A percentile compares a stretch with the other conserved stretches of the same genome.
phyloP scores from a whole-genome alignment of 2,797 vertebrate genomes.

The Sebastes steindachneri region DNA sequence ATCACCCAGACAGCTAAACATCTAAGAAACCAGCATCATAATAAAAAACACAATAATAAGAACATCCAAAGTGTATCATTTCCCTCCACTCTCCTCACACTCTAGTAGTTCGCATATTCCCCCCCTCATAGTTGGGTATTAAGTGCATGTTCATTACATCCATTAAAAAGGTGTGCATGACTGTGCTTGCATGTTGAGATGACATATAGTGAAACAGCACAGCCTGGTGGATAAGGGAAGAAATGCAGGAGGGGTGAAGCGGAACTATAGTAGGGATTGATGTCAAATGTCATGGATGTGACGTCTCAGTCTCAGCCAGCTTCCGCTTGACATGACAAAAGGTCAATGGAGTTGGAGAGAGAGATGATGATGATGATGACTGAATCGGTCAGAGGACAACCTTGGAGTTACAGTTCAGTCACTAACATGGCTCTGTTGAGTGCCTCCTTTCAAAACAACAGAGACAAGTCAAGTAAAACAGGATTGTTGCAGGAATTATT shows the following conservation, averaged over 20 bases:
- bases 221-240: slow-evolving; percentile 50
- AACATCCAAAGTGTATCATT: slow-evolving; percentile 47
- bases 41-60: slow-evolving; percentile 46
- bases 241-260: slow-evolving; percentile 10
- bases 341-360: not conserved
- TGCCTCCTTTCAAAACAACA: slow-evolving; percentile 20
- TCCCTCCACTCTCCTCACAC: slow-evolving; percentile 4
- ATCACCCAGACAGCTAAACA: slow-evolving; percentile 53
- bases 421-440: slow-evolving; percentile 34
- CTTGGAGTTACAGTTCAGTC: slow-evolving; percentile 34
- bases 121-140: slow-evolving; percentile 35
- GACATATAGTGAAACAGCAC: slow-evolving; percentile 62
- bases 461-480: slow-evolving; percentile 82
- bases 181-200: slow-evolving; percentile 26
- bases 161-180: slow-evolving; percentile 55
- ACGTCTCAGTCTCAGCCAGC: not conserved
- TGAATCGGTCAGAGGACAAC: not conserved
- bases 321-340: not conserved
- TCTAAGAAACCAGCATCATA: slow-evolving; percentile 57
- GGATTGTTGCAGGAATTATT: slow-evolving; percentile 57
- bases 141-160: slow-evolving; percentile 71
- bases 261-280: not conserved
- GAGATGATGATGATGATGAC: not conserved
- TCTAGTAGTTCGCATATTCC: slow-evolving; percentile 10
- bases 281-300: not conserved